Percentiles rank a stretch among this genome's conserved stretches.
Conservation (phyloP, 2,797 vertebrate genomes). For the Simalia tracyae region DNA sequence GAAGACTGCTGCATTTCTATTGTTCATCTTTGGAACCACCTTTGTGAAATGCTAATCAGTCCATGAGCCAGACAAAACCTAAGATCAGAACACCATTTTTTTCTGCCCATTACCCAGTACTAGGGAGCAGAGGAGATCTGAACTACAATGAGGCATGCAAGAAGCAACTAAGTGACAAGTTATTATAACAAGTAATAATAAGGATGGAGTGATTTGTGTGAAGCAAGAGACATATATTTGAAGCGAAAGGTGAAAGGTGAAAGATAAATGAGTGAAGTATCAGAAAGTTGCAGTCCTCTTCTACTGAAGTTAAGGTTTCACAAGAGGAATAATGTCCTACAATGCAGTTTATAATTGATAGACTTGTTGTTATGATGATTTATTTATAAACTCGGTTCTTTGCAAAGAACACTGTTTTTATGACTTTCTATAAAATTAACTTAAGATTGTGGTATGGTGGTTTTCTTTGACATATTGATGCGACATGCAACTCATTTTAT, state of each 20-base stretch:
- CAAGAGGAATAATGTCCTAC: not conserved
- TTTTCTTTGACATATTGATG: slow-evolving; percentile 4
- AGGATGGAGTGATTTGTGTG: accelerated
- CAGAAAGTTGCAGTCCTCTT: not conserved
- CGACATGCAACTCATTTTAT: slow-evolving; percentile 23
- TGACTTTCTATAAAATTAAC: not conserved
- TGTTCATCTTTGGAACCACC: not conserved
- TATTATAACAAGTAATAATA: not conserved
- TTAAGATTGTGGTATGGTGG: not conserved
- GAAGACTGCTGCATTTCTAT: not conserved
- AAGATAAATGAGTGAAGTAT: not conserved
- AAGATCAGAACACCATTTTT: not conserved
- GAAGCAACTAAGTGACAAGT: not conserved
- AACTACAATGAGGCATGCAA: not conserved
- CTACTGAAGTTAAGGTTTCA: not conserved
- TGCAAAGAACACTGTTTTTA: not conserved
- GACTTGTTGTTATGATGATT: not conserved
- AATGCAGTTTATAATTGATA: not conserved
- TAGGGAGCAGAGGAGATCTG: not conserved
- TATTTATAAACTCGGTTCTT: not conserved
- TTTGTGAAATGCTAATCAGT: not conserved
- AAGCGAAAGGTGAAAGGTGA: not conserved
- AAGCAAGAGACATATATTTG: not conserved
- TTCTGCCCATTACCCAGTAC: not conserved
- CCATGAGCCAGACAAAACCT: not conserved